Evolutionary conservation across 2,888 invertebrate species (phyloP).

Genomic region (Steromphala cineraria): DNA sequence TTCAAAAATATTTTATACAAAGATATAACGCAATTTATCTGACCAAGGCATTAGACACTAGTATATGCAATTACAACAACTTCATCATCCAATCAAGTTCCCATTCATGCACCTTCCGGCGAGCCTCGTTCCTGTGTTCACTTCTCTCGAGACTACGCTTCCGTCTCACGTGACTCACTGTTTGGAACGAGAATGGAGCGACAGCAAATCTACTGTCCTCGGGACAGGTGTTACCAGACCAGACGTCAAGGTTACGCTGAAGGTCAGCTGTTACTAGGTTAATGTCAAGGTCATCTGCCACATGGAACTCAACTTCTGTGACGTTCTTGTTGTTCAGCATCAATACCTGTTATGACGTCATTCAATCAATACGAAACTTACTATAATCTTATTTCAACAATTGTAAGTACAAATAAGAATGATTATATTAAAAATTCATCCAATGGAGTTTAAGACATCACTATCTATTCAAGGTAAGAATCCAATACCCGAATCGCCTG

Average conservation of each 20-base stretch:
- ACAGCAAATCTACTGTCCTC: constrained; percentile 27
- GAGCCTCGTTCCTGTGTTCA: constrained; percentile 25
- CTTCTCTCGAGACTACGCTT: constrained; percentile 32
- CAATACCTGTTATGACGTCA: constrained; percentile 24
- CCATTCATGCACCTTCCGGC: constrained; percentile 29
- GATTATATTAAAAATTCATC: no score
- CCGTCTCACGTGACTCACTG: constrained; percentile 20
- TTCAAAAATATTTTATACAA: no score
- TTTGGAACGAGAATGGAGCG: constrained; percentile 27
- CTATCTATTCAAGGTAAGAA: no score
- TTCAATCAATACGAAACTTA: no score
- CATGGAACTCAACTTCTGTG: constrained; percentile 30
- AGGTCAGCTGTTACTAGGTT: constrained; percentile 25
- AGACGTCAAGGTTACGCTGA: constrained; percentile 35
- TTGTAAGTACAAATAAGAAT: no score
- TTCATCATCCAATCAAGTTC: constrained; percentile 38
- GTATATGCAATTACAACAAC: no score
- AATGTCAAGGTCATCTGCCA: constrained; percentile 12
- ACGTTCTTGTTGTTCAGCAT: constrained; percentile 36
- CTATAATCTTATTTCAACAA: no score
- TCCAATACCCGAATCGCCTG: no score
- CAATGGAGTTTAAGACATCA: no score
- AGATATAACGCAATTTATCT: no score
- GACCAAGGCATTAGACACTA: no score
- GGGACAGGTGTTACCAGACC: constrained; percentile 34